Evolutionary conservation across 2,888 invertebrate genomes (phyloP), one percentile per base, ranked within the genome.

Genomic region (Aphodius granarius): DNA sequence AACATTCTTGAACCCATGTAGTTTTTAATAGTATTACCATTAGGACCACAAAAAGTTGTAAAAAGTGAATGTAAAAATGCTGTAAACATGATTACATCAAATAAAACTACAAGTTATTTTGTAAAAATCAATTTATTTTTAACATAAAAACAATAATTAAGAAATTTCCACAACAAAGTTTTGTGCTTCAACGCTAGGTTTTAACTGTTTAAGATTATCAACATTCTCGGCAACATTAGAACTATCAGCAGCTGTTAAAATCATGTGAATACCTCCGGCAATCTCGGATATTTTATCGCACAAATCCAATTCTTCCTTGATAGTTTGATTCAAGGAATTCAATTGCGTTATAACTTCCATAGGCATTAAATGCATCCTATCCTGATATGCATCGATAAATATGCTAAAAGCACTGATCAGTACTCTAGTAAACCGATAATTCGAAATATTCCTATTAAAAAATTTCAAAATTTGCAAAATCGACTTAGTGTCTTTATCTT

Each of bases 301-400:
- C n/a, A 94, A 87, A 63, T 91, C 88, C 76, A 92, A 90, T 88
- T 97, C 96, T 77, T 90, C 89, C 78, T 90, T 88, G 19, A 97
- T 86, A 77, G 91, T 88, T 71, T 90, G 87, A 63, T 89, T 88
- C 3, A 97, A 88, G 9, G 89, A 86, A 73, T 89, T 88, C 80
- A 95, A 91, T 77, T 92, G 86, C 78, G 89, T 88, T 66, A 92
- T 89, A 64, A 93, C 88, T 76, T 91, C 89, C 17, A 92, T 90
- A 20, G 92, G 91, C 81, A 93, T 89, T 79, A 89, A 86, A 78
- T 91, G 89, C n/a, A 93, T 86, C 81, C 88, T 89, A 75, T 90
- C 90, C 81, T 93, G 93, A 85, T 93, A 94, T 0, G 93, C 90
- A 88, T 95, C 95, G 78, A 96, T 86, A 76, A 97, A 90, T 18